Base-by-base conservation (phyloP, 2,113 vertebrate species). In the Enhydra lutris region DNA sequence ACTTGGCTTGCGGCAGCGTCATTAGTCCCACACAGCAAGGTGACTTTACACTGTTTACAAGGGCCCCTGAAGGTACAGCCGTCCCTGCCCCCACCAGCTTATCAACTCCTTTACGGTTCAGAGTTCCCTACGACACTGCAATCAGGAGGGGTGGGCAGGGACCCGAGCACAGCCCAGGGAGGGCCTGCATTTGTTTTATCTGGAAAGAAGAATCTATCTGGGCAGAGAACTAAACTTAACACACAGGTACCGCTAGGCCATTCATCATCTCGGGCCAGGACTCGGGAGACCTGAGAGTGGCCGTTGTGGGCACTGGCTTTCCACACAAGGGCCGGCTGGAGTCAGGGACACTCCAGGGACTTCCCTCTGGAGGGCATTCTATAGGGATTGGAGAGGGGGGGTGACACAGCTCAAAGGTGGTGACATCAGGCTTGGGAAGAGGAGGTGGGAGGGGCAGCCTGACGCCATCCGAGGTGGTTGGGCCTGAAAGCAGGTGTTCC, bases 21-120 rank as follows among this genome's bases (percentile, higher is more conserved):
- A 78, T 94, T 83, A 95, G 94, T 92, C 69, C 89, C 12, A 52
- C 76, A 92, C 95, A 98, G 91, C 97, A 98, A 98, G 98, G 98
- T 98, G 97, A 98, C 98, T 98, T 96, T 97, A 96, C n/a, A 52
- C 45, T 96, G 83, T 96, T 97, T 95, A 95, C 95, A 97, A 96
- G 94, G 95, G 84, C 97, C 76, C 81, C 84, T 42, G 95, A 82
- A 93, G 95, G 94, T 74, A 47, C 47, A 78, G 94, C 14, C 50
- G 4, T 57, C 34, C 74, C 88, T 47, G 45, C 69, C 84, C 89
- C 79, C 57, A 36, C 83, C 0, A 8, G 52, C 96, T 97, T 98
- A 97, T 98, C 97, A 91, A 95, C 88, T 95, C 87, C 94, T 89
- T 97, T 96, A 95, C 97, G 76, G 96, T 97, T 85, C 92, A 92